Conservation (phyloP, 2,797 vertebrate genomes). For the Melanotaenia trifasciata region DNA sequence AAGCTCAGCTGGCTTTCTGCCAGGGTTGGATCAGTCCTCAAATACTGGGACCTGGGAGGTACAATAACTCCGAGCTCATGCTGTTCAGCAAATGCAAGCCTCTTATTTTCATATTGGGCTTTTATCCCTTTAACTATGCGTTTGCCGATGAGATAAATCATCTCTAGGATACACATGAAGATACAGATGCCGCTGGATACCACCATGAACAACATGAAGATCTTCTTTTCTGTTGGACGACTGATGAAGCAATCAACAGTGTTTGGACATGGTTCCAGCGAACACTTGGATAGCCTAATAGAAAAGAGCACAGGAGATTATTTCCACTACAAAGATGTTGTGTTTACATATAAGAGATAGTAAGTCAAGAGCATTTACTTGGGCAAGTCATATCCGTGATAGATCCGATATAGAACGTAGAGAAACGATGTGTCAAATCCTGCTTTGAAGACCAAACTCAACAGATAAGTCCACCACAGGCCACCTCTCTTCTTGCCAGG, state of each 20-base stretch:
- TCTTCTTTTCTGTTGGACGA: slow-evolving; percentile 90
- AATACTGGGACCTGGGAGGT: slow-evolving; percentile 49
- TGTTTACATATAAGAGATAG: neutral
- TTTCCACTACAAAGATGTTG: neutral
- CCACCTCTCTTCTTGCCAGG: slow-evolving; percentile 91
- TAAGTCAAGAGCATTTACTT: slow-evolving; percentile 46
- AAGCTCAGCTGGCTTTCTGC: slow-evolving; percentile 54
- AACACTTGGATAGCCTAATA: slow-evolving; percentile 83
- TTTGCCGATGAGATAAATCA: slow-evolving; percentile 87
- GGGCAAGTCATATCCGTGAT: slow-evolving; percentile 88
- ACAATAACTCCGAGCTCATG: slow-evolving; percentile 52
- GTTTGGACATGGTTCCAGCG: slow-evolving; percentile 88
- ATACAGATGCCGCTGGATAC: slow-evolving; percentile 85
- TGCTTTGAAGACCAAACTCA: slow-evolving; percentile 90
- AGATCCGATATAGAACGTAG: slow-evolving; percentile 88
- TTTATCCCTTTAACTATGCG: slow-evolving; percentile 71
- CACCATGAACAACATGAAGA: slow-evolving; percentile 95
- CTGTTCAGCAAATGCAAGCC: slow-evolving; percentile 52
- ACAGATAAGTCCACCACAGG: slow-evolving; percentile 94
- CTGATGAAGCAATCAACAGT: slow-evolving; percentile 92
- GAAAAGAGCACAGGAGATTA: neutral
- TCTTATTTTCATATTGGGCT: slow-evolving; percentile 39
- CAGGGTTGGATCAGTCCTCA: slow-evolving; percentile 53
- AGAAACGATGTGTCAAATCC: slow-evolving; percentile 86
- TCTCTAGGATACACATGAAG: slow-evolving; percentile 89